Evolutionary conservation across 2,113 vertebrate species (phyloP), one percentile per base, ranked within the genome.

Genomic region (Aythya baeri): DNA sequence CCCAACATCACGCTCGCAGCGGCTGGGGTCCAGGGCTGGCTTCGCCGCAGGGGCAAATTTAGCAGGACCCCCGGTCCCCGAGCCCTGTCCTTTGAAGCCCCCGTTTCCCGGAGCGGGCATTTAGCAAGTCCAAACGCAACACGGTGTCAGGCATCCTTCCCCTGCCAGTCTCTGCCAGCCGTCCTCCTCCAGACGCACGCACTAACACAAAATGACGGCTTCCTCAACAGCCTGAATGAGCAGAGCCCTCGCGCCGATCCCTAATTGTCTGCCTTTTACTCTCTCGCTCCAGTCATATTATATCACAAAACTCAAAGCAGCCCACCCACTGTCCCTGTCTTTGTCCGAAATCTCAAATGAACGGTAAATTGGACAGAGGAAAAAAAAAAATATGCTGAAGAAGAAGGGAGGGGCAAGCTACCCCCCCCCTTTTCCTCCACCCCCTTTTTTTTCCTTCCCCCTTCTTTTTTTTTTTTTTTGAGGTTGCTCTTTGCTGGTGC

Each of bases 191-290:
- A 91, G 94, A 94, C 94, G 70, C 75, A 6, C 81, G 38, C 88
- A 32, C 91, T 91, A 96, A 97, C 91, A 95, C 94, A 97, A 97
- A 96, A 97, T 97, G 97, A 97, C 73, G 97, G 96, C 95, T 97
- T 94, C 95, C 96, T 95, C 88, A 61, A 75, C 95, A 95, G 83
- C 74, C 91, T 89, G 94, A 86, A 95, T 89, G 93, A 97, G 95
- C 93, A 89, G 88, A 94, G 83, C 94, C 92, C 94, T 95, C 27
- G 49, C 67, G 8, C 74, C 32, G 75, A 68, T 94, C 89, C 89
- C 87, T 94, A 97, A 97, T 95, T 94, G 96, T 96, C 89, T 93
- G 46, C 0, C 9, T 87, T 95, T 85, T 88, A 73, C 93, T 95
- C 95, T 86, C 91, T 95, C 57, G 8, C 83, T 89, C 80, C 93